Conservation (phyloP, 2,797 vertebrate species). For the Sebastes trivittatus region DNA sequence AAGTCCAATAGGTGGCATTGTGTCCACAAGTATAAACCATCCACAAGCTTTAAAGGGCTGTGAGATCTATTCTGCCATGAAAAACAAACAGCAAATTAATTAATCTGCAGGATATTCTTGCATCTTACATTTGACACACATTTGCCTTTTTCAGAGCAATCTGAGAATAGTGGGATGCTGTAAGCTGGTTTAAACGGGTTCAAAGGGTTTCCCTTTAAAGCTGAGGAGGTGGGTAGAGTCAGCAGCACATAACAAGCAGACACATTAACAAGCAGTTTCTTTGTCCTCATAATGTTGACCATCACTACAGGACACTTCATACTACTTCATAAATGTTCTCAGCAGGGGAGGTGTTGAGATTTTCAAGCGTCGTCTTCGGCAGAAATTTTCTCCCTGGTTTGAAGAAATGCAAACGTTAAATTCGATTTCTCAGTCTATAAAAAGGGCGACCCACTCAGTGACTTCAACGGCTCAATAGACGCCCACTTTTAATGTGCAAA, state of each 20-base stretch:
- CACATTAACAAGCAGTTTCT: not conserved
- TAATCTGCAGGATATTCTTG: slow-evolving; percentile 4
- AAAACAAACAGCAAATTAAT: not conserved
- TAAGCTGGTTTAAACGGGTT: slow-evolving; percentile 1
- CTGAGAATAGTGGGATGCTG: not conserved
- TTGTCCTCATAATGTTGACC: not conserved
- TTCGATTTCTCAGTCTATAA: not conserved
- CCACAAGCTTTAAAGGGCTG: not conserved
- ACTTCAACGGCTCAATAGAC: not conserved
- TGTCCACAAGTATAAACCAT: slow-evolving; percentile 15
- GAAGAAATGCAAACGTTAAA: slow-evolving; percentile 32
- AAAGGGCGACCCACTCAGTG: not conserved
- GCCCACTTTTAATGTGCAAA: slow-evolving; percentile 21
- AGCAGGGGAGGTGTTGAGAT: not conserved
- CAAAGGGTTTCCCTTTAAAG: not conserved
- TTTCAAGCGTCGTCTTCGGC: not conserved
- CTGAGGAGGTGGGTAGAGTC: not conserved
- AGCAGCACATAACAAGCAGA: not conserved
- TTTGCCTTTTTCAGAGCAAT: not conserved
- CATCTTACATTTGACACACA: not conserved
- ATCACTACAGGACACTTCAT: not conserved
- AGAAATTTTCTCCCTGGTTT: slow-evolving; percentile 36
- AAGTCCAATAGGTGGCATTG: slow-evolving; percentile 62
- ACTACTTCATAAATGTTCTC: slow-evolving; percentile 59
- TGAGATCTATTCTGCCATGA: not conserved